Evolutionary conservation across 2,113 vertebrate species (phyloP).

Genomic region (Chionomys nivalis): DNA sequence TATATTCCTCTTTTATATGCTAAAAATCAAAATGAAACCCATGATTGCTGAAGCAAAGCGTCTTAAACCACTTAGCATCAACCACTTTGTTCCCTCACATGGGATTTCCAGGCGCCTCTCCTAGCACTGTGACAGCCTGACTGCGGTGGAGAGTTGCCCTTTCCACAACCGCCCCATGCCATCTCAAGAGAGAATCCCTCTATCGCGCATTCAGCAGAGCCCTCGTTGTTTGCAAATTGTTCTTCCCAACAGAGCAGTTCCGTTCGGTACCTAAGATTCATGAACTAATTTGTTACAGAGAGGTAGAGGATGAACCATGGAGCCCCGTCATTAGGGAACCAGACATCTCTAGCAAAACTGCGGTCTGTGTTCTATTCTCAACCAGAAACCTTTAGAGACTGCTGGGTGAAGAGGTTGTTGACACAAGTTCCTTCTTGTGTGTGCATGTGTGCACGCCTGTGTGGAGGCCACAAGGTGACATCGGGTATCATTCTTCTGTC

Average conservation of each 20-base stretch:
- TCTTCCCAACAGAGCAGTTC: constrained; percentile 2
- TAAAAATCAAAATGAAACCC: constrained; percentile 26
- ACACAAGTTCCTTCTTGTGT: not conserved
- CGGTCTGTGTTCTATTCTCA: not conserved
- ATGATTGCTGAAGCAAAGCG: constrained; percentile 1
- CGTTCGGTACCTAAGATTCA: constrained; percentile 36
- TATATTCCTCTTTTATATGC: not conserved
- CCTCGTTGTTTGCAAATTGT: not conserved
- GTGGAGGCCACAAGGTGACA: no score
- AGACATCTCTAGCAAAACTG: not conserved
- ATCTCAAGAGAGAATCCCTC: not conserved
- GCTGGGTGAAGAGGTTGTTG: constrained; percentile 41
- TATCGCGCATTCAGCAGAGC: not conserved
- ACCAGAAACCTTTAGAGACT: constrained; percentile 25
- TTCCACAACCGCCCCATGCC: not conserved
- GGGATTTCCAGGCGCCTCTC: not conserved
- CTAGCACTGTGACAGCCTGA: not conserved
- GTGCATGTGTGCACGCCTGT: not conserved
- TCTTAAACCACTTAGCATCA: constrained; percentile 15
- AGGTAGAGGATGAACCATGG: constrained; percentile 2
- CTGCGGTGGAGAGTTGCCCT: not conserved
- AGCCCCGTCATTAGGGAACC: not conserved
- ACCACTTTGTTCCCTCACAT: not conserved
- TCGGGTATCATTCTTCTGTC: not conserved
- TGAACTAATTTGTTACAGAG: constrained; percentile 23